These are phyloP conservation scores for Pollenia angustigena DNA, from an alignment of 2,888 invertebrate genomes.

Conservation along the genomic window DNA sequence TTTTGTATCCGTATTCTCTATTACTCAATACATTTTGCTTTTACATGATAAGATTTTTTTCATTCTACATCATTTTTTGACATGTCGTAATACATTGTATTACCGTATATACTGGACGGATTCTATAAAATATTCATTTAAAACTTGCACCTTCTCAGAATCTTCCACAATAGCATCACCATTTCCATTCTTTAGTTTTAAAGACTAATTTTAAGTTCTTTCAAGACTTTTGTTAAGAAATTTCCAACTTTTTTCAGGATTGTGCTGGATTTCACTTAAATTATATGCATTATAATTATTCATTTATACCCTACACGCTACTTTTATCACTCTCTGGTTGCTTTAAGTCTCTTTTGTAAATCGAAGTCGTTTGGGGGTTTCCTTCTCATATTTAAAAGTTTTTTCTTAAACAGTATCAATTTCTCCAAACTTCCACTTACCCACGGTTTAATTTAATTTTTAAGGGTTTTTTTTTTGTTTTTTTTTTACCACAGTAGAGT, in stretches of 20 bases:
- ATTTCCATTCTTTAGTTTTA: neutral
- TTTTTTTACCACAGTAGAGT: neutral
- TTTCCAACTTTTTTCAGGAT: constrained; percentile 12
- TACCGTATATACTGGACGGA: too few relatives aligned
- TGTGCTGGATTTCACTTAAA: neutral
- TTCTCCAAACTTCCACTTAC: neutral
- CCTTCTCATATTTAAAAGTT: neutral
- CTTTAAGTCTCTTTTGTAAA: neutral
- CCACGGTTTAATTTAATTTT: neutral
- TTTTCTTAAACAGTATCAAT: neutral
- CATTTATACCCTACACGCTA: neutral
- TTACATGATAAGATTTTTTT: too few relatives aligned
- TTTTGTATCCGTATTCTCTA: too few relatives aligned
- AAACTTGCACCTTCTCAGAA: neutral
- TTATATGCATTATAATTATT: neutral
- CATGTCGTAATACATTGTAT: too few relatives aligned
- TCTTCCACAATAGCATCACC: neutral
- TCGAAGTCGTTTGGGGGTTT: neutral
- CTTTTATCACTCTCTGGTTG: neutral
- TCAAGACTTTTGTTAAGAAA: constrained; percentile 2
- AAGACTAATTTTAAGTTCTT: neutral
- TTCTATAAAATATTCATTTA: constrained; percentile 16
- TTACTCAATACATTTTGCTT: too few relatives aligned
- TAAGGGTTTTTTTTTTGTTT: neutral
- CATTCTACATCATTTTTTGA: too few relatives aligned